phyloP scores from a whole-genome alignment of 2,797 vertebrate genomes.

The Microhierax caerulescens region DNA sequence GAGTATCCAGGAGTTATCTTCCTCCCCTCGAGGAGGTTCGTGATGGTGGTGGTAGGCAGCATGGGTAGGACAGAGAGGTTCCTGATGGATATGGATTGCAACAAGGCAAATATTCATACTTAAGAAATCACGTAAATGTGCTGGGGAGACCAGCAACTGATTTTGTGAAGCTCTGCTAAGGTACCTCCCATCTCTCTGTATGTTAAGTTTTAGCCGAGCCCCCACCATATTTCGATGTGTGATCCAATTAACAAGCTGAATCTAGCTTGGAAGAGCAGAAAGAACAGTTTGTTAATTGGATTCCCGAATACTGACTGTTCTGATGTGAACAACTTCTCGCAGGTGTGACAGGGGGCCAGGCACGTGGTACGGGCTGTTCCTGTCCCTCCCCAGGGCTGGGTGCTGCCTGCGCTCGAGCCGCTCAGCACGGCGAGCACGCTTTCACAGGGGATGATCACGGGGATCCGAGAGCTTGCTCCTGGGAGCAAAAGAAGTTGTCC shows the following conservation, averaged over 20 bases:
- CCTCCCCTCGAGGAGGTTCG: neutral
- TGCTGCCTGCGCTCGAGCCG: neutral
- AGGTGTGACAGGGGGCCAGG: neutral
- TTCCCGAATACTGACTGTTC: neutral
- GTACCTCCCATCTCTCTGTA: neutral
- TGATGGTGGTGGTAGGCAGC: neutral
- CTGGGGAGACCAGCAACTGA: neutral
- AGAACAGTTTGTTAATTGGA: neutral
- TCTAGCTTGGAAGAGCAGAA: neutral
- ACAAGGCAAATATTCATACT: neutral
- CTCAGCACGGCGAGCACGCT: neutral
- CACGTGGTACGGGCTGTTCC: neutral
- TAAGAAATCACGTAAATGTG: neutral
- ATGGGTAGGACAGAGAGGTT: neutral
- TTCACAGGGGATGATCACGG: neutral
- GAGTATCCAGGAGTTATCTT: neutral
- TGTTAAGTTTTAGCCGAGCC: neutral
- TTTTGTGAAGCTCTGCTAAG: neutral
- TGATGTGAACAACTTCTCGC: neutral
- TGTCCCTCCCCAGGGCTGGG: neutral
- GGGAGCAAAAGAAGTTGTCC: neutral
- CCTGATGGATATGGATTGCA: neutral
- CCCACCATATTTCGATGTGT: neutral
- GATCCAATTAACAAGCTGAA: neutral
- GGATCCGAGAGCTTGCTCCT: neutral